Percentiles rank a stretch among this genome's conserved stretches.
These are phyloP conservation scores for Agrochola macilenta DNA, from an alignment of 2,888 invertebrate genomes.

Conservation along the genomic window DNA sequence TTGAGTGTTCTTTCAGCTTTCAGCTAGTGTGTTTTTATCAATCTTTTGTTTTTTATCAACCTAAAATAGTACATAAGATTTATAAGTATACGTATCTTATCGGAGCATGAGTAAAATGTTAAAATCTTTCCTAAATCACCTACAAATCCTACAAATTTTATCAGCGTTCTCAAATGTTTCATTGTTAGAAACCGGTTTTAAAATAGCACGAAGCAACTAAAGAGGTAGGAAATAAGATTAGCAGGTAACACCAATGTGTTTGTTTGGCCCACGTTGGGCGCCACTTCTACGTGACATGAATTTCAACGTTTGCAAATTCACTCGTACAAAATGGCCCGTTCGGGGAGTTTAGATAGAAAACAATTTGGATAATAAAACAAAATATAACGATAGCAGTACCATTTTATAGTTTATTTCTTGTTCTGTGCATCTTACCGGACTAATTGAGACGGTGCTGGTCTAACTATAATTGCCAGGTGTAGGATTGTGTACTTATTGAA, in stretches of 20 bases:
- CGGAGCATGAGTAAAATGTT: not conserved
- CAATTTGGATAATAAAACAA: conserved; percentile 42
- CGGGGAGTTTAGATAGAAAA: conserved; percentile 45
- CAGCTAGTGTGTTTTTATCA: not conserved
- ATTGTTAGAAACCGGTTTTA: conserved; percentile 12
- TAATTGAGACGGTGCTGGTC: conserved; percentile 24
- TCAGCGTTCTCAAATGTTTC: not conserved
- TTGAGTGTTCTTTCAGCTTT: not conserved
- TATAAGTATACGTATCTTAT: too few species aligned
- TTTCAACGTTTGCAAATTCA: conserved; percentile 59
- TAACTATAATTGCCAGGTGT: conserved; percentile 7
- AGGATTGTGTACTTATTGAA: not conserved
- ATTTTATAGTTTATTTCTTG: conserved; percentile 26
- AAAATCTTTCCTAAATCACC: not conserved
- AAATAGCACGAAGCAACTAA: conserved; percentile 55
- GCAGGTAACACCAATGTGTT: conserved; percentile 68
- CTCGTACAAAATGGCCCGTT: conserved; percentile 54
- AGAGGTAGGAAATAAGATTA: conserved; percentile 69
- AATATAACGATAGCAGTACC: conserved; percentile 1
- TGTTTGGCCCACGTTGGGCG: conserved; percentile 69
- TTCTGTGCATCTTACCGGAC: conserved; percentile 29
- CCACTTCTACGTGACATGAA: conserved; percentile 72
- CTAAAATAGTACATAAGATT: not conserved
- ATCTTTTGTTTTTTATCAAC: not conserved
- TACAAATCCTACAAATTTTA: not conserved